Evolutionary conservation across 2,888 invertebrate genomes (phyloP), one percentile per base, ranked within the genome.

Genomic region (Andrena praecox): DNA sequence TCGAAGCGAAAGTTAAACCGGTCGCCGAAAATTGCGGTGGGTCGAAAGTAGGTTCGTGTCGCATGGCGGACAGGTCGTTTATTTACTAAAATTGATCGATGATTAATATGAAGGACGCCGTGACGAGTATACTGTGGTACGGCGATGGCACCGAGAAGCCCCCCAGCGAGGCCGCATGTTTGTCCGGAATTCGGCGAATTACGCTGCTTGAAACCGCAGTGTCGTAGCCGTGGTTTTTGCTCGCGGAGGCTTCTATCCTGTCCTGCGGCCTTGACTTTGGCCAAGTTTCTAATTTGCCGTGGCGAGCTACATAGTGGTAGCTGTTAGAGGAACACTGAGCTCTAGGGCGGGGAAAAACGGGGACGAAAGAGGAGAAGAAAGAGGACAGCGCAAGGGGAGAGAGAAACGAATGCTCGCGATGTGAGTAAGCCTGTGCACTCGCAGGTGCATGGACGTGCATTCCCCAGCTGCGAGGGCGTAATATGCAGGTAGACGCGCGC

Each of bases 381-480:
- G 60, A 48, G 27, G 33, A 31, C 35, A 12, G 33, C n/a, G 24
- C 16, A 42, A 16, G 1, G 1, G 20, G 2, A 56, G 24, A 54
- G 24, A 52, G 27, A 29, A 16, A 20, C 77, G 69, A 64, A 62
- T 56, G 79, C 63, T 60, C 76, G 73, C 42, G 48, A 59, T 69
- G 72, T 77, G 89, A 86, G 82, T 77, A 79, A 89, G 80, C 77
- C n/a, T n/a, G 72, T 74, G 75, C 66, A 71, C 42, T 77, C 72
- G 74, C 87, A 87, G 87, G 85, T 87, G 82, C 80, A 84, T 74
- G 62, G 54, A 63, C 77, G 52, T 78, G 73, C 70, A 85, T 81
- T 82, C 77, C 75, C 56, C 80, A 72, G 77, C 71, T 84, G 80
- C 64, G 84, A 82, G 78, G 82, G 88, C 84, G 82, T 89, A 87